Conservation (phyloP, 2,888 invertebrate species). For the Epinotia bilunana region DNA sequence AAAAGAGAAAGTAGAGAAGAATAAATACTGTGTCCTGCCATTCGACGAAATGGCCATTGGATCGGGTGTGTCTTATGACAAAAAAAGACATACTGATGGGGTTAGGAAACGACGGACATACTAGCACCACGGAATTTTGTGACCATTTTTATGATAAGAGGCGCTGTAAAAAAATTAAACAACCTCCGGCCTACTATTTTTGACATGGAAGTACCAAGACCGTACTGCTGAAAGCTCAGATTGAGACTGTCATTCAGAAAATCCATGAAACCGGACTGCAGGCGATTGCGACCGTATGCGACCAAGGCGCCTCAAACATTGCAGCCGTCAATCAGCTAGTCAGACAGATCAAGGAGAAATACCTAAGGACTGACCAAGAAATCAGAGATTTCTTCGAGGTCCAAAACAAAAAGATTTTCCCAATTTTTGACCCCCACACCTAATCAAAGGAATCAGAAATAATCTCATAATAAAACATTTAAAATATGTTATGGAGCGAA, state of each 20-base stretch:
- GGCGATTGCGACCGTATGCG: conserved; percentile 47
- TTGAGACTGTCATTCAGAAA: conserved; percentile 40
- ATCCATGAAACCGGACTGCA: conserved; percentile 40
- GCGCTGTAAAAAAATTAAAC: neutral
- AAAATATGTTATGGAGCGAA: too few species aligned
- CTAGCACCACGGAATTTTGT: neutral
- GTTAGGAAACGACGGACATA: neutral
- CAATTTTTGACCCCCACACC: conserved; percentile 50
- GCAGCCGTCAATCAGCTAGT: conserved; percentile 44
- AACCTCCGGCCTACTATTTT: neutral
- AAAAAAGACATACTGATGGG: neutral
- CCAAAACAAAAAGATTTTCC: conserved; percentile 48
- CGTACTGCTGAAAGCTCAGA: conserved; percentile 16
- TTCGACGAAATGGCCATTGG: neutral
- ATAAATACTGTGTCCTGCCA: neutral
- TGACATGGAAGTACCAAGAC: neutral
- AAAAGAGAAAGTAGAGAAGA: neutral
- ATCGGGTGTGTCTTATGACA: neutral
- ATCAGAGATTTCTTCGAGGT: conserved; percentile 47
- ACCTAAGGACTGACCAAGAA: conserved; percentile 46
- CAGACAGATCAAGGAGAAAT: conserved; percentile 34
- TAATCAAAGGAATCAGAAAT: conserved; percentile 51
- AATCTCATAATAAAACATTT: conserved; percentile 47
- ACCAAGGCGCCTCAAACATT: conserved; percentile 46
- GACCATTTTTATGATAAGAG: neutral